These are phyloP conservation scores for Formica selysi DNA, from an alignment of 1,140 invertebrate genomes.

Conservation along the genomic window DNA sequence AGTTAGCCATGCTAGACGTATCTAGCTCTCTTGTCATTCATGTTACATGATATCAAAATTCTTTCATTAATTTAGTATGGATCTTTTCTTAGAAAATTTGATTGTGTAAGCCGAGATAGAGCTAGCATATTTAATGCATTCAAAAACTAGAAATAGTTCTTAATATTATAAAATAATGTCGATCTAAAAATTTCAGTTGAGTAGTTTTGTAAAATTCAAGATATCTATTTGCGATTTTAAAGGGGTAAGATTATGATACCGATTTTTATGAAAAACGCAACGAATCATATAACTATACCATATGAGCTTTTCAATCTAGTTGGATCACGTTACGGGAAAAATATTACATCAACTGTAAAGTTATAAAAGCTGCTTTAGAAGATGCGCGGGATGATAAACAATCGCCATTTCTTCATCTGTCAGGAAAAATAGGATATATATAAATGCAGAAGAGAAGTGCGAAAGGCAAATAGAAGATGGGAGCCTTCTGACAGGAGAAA, in stretches of 20 bases:
- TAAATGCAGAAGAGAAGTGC: constrained; percentile 7
- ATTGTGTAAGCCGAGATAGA: background rate
- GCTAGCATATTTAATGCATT: background rate
- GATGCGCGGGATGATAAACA: constrained; percentile 67
- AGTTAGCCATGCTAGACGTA: background rate
- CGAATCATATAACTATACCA: constrained; percentile 9
- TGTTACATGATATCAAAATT: background rate
- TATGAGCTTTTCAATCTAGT: constrained; percentile 40
- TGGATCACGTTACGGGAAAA: constrained; percentile 37
- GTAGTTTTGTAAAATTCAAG: background rate
- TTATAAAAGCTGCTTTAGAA: constrained; percentile 50
- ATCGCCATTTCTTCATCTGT: constrained; percentile 65
- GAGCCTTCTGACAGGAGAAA: background rate
- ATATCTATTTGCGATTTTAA: constrained; percentile 16
- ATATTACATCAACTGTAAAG: constrained; percentile 44
- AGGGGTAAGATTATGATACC: background rate
- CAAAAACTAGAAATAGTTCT: background rate
- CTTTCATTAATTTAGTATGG: background rate
- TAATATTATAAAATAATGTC: background rate
- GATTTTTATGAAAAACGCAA: constrained; percentile 13
- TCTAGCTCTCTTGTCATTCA: background rate
- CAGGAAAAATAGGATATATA: constrained; percentile 24
- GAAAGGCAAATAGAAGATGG: constrained; percentile 37
- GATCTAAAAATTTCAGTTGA: background rate
- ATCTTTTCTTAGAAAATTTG: background rate